Evolutionary conservation across 2,113 vertebrate genomes (phyloP), one percentile per base, ranked within the genome.

Genomic region (Anhinga rufa): DNA sequence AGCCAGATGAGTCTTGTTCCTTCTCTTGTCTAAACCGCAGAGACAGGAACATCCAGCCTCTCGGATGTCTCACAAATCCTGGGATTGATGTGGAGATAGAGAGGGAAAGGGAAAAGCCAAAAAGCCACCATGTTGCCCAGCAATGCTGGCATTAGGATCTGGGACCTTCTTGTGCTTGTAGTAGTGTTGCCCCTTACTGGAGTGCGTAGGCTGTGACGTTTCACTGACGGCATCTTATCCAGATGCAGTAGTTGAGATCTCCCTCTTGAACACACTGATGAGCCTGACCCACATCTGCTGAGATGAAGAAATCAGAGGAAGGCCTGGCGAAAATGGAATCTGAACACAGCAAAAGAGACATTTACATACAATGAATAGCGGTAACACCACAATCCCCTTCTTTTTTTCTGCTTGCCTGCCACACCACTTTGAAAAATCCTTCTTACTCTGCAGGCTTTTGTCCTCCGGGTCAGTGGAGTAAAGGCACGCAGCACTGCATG

Each of bases 11-110:
- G 77, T 42, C 66, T 82, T 61, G 31, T n/a, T 86, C 86, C 38
- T 78, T 91, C 69, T 72, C 77, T 38, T 85, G 46, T 58, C 75
- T 86, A 92, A 95, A 74, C 58, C 21, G 1, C 75, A 77, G 62
- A 58, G 34, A 74, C 74, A 87, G 72, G 91, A 94, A 90, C 46
- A 92, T 79, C 48, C 83, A 94, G 57, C 29, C 48, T 81, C 21
- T 87, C 36, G 1, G 14, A 42, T 0, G 0, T 77, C 58, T 66
- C 71, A 48, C 51, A 88, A 75, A 80, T 88, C 29, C 68, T 88
- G 60, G 38, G 24, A 48, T 51, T 0, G 0, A n/a, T 0, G 0
- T 68, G 75, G 55, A 74, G 32, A 71, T 25, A 40, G 19, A 88
- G 46, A 81, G 6, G 54, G 36, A 82, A 82, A 92, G 64, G 34